phyloP scores from a whole-genome alignment of 1,140 invertebrate species.

The Camponotus floridanus region DNA sequence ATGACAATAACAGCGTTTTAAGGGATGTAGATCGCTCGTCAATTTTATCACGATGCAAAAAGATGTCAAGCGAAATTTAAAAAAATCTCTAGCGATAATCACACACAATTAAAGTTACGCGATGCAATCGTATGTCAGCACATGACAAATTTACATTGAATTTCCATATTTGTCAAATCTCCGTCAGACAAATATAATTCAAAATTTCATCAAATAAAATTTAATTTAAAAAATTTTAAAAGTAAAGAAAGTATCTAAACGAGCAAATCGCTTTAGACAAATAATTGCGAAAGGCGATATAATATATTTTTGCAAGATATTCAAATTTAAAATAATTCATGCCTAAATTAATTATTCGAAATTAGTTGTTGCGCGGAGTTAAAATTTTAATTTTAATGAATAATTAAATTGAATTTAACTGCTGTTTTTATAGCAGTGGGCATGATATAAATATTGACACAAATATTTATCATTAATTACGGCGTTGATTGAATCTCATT shows the following conservation, averaged over 20 bases:
- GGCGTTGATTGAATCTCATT: slow-evolving; percentile 50
- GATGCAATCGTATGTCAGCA: not conserved
- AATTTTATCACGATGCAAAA: not conserved
- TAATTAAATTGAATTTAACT: slow-evolving; percentile 20
- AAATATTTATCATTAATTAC: slow-evolving; percentile 32
- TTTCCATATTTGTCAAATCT: not conserved
- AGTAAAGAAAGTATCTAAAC: not conserved
- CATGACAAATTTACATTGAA: not conserved
- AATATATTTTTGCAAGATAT: not conserved
- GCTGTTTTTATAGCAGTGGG: not conserved
- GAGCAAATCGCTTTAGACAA: not conserved
- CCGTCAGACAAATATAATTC: not conserved
- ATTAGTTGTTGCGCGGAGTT: not conserved
- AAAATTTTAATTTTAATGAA: slow-evolving; percentile 10
- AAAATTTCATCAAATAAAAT: too few species aligned
- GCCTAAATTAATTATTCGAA: not conserved
- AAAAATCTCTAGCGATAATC: not conserved
- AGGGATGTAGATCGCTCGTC: not conserved
- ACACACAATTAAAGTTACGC: not conserved
- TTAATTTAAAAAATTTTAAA: too few species aligned
- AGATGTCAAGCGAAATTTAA: not conserved
- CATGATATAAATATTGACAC: not conserved
- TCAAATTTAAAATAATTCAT: not conserved
- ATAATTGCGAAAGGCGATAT: not conserved
- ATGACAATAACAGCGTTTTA: not conserved